phyloP scores from a whole-genome alignment of 2,797 vertebrate genomes.

The Sebastes hubbsi region DNA sequence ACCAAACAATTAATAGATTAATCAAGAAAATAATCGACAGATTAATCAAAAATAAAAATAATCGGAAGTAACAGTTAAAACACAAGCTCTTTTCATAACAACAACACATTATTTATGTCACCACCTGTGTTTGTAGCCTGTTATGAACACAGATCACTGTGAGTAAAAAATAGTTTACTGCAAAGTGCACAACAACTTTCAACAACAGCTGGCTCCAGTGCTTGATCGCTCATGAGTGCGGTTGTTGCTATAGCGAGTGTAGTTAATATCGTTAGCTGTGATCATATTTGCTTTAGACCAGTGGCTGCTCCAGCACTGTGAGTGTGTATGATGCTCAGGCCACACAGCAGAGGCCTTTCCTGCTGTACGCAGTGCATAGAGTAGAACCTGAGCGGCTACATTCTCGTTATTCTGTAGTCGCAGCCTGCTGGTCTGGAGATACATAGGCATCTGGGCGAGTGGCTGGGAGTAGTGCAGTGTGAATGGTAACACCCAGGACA shows the following conservation, averaged over 20 bases:
- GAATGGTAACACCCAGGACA: conserved; percentile 83
- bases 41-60: too few relatives aligned
- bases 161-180: conserved; percentile 41
- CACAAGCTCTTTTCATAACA: background rate
- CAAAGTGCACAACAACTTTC: conserved; percentile 50
- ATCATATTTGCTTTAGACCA: conserved; percentile 75
- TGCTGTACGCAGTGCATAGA: conserved; percentile 65
- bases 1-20: too few relatives aligned
- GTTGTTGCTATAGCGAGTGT: conserved; percentile 58
- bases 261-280: conserved; percentile 70
- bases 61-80: background rate
- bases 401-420: conserved; percentile 79
- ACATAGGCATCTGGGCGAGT: conserved; percentile 71
- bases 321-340: conserved; percentile 59
- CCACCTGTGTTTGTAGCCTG: conserved; percentile 8
- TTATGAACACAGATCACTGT: conserved; percentile 16
- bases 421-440: conserved; percentile 83
- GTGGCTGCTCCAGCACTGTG: conserved; percentile 55
- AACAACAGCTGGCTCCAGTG: conserved; percentile 32
- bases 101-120: background rate
- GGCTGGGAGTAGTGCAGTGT: conserved; percentile 77
- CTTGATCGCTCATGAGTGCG: conserved; percentile 56
- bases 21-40: too few relatives aligned
- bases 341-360: conserved; percentile 65
- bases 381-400: conserved; percentile 69